Base-by-base conservation (phyloP, 1,140 invertebrate species). In the Andrena cerasifolii region DNA sequence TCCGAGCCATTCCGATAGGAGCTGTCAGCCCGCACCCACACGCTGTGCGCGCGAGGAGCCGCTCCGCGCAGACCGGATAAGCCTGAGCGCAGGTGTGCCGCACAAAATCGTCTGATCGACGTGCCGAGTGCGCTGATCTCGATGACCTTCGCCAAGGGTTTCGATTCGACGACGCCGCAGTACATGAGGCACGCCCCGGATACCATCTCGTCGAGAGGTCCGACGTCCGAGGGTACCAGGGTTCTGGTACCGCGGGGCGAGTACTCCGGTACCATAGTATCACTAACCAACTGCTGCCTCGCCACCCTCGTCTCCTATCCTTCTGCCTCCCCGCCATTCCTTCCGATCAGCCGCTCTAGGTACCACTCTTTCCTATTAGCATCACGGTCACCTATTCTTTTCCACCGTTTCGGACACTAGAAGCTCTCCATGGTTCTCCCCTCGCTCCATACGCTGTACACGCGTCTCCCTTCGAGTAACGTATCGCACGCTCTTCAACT, bases 1-100 rank as follows among this genome's bases (percentile, higher is more conserved):
- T 83, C 76, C 75, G 45, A 77, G 82, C 80, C 83, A 85, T 86
- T 84, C 79, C 81, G 88, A 89, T 88, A 85, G 84, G 78, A 85
- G 85, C 86, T 89, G 88, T 90, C 87, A 88, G 78, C 71, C 78
- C 72, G 83, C 87, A 87, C 90, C 89, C 86, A 88, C 89, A 84
- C 79, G 77, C 51, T 79, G 59, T 66, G 56, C 73, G 63, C 74
- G 54, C 54, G 73, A 78, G 59, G 66, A 54, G 61, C 70, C 67
- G 76, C 65, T 61, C 31, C 47, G 33, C 43, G 33, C 66, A 61
- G 33, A 47, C 31, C 54, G 72, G 78, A 80, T 82, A 84, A 80
- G 72, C 54, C 24, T 62, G 36, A 73, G 81, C 77, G 82, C 89
- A 87, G 83, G 79, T 89, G 84, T 88, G 87, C 78, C 79, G 71